A percentile compares a stretch with the other conserved stretches of the same genome.
phyloP scores from a whole-genome alignment of 2,113 vertebrate genomes.

The Kryptolebias marmoratus region DNA sequence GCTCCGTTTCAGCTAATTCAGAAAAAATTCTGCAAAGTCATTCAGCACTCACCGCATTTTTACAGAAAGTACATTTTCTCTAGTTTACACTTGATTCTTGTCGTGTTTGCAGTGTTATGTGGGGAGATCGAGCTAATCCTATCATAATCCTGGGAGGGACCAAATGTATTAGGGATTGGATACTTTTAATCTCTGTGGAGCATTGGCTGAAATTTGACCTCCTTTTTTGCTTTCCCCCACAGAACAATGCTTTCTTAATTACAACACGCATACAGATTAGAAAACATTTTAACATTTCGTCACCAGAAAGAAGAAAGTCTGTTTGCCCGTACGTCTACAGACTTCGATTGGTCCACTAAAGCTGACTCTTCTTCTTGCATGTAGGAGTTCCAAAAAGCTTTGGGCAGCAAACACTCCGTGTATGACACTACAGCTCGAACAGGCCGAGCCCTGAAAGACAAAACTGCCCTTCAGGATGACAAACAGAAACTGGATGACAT shows the following conservation, averaged over 20 bases:
- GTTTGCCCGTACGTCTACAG: constrained; percentile 15
- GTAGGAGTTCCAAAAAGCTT: constrained; percentile 95
- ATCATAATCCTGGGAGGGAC: constrained; percentile 66
- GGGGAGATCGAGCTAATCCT: constrained; percentile 68
- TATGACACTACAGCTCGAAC: constrained; percentile 94
- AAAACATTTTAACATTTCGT: constrained; percentile 31
- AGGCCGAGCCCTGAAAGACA: constrained; percentile 95
- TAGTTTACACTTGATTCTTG: not conserved
- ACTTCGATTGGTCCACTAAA: not conserved
- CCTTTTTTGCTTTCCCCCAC: constrained; percentile 39
- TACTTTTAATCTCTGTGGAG: constrained; percentile 68
- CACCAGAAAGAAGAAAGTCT: constrained; percentile 22
- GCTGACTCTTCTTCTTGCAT: not conserved
- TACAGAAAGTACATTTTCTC: no score
- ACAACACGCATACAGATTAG: constrained; percentile 42
- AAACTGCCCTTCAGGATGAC: constrained; percentile 91
- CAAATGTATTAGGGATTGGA: constrained; percentile 68
- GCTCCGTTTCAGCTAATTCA: no score
- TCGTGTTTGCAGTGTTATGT: constrained; percentile 42
- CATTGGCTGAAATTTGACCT: constrained; percentile 62
- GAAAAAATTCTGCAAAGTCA: constrained; percentile 12
- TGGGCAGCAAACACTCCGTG: constrained; percentile 96
- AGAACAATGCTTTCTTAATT: constrained; percentile 43
- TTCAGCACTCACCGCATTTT: not conserved
- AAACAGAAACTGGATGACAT: constrained; percentile 94